Conservation (phyloP, 2,797 vertebrate genomes). For the Microchirus variegatus region DNA sequence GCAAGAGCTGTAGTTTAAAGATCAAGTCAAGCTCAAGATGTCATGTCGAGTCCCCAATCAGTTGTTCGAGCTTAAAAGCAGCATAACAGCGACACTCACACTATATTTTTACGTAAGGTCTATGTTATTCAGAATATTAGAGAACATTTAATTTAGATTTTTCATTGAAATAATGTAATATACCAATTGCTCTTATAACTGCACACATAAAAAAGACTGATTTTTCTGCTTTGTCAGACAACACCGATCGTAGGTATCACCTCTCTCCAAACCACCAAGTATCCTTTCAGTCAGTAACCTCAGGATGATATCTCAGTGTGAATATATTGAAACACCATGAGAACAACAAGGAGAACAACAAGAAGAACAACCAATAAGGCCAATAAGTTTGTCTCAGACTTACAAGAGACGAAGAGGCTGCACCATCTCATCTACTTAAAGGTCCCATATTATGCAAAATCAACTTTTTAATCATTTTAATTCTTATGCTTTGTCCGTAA, state of each 20-base stretch:
- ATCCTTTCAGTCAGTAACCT: neutral
- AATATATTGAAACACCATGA: neutral
- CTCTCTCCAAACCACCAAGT: conserved; percentile 2
- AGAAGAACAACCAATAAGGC: neutral
- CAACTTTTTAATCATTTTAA: too few relatives aligned
- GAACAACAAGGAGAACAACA: neutral
- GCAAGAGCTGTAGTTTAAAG: conserved; percentile 2
- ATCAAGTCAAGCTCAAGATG: conserved; percentile 4
- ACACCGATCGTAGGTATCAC: conserved; percentile 28
- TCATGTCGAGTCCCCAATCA: neutral
- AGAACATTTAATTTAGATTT: too few relatives aligned
- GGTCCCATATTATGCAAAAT: too few relatives aligned
- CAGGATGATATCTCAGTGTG: neutral
- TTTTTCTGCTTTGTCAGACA: conserved; percentile 33
- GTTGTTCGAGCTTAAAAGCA: neutral
- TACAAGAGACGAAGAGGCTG: neutral
- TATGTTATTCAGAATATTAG: too few relatives aligned
- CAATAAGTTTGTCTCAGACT: neutral
- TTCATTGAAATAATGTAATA: too few relatives aligned
- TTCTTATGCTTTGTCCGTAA: too few relatives aligned
- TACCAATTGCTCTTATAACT: too few relatives aligned
- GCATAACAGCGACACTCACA: neutral
- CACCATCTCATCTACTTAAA: neutral
- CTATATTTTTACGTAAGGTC: too few relatives aligned
- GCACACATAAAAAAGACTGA: conserved; percentile 2